Evolutionary conservation across 2,797 vertebrate species (phyloP).

Genomic region (Octomys mimax): DNA sequence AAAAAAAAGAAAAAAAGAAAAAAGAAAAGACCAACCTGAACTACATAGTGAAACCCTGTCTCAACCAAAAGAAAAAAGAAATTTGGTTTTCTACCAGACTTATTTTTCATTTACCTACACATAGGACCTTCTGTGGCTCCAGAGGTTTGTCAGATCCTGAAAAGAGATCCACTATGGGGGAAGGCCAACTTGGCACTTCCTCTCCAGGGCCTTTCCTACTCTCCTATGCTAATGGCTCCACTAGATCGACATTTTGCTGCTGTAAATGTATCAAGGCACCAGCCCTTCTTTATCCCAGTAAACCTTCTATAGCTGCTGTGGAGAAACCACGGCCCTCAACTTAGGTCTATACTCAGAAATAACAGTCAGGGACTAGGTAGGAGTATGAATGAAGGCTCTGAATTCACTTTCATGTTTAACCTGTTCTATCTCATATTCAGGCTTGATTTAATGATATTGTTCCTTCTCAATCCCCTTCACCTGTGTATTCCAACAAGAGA

Average conservation of each 20-base stretch:
- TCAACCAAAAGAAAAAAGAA: not conserved
- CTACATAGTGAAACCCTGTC: not conserved
- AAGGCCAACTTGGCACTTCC: constrained; percentile 63
- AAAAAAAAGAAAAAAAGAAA: no score
- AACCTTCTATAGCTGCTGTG: constrained; percentile 28
- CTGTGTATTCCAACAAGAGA: constrained; percentile 87
- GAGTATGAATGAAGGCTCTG: not conserved
- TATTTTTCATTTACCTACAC: constrained; percentile 67
- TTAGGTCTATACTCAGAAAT: constrained; percentile 49
- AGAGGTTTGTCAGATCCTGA: constrained; percentile 60
- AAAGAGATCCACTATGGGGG: constrained; percentile 64
- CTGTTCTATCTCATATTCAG: constrained; percentile 81
- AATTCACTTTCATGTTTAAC: constrained; percentile 64
- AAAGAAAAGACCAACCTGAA: not conserved
- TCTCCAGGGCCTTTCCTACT: constrained; percentile 64
- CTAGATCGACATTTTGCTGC: constrained; percentile 20
- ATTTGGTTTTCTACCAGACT: constrained; percentile 75
- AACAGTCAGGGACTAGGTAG: not conserved
- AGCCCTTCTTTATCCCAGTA: constrained; percentile 32
- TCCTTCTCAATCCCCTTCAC: constrained; percentile 79
- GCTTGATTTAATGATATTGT: constrained; percentile 82
- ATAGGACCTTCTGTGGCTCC: constrained; percentile 51
- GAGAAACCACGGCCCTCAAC: constrained; percentile 47
- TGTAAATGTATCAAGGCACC: not conserved
- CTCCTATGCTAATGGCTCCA: constrained; percentile 49